Base-by-base conservation (phyloP, 1,140 invertebrate genomes). In the Drosophila simulans region DNA sequence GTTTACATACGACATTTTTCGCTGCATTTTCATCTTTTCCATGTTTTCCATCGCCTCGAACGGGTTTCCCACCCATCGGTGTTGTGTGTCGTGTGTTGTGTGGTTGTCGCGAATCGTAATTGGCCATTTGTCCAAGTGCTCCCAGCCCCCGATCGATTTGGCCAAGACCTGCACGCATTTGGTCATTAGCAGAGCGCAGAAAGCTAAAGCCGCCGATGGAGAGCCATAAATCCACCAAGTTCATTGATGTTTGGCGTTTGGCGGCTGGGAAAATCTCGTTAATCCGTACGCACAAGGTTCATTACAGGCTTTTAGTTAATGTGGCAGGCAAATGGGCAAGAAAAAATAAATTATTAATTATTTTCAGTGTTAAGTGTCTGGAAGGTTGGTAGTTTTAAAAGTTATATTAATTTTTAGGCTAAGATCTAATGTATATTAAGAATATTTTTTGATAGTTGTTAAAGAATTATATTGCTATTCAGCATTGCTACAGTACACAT, bases 1-100 rank as follows among this genome's bases (percentile, higher is more conserved):
- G 79, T 88, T 86, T 88, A 86, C 79, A 88, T 79, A 77, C 78
- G 74, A 65, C 78, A 86, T 78, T 66, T 86, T 71, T 46, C 39
- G 54, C 60, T 3, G 59, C 56, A 42, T 56, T 63, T 58, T 84
- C 77, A 79, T 79, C 60, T 66, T 79, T 84, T 76, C 48, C 52
- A 57, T 42, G 45, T 62, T 63, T 42, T 39, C 37, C 55, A 57
- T 31, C 55, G 40, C 31, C 42, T n/a, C 45, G 40, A 84, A 85
- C 82, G 39, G 63, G 82, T 81, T 85, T 81, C 54, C 51, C 59
- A 53, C 31, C 35, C 27, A 13, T 34, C 49, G 27, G n/a, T 11
- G 48, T 51, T 5, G 25, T 51, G 3, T 7, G 17, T n/a, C 13
- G n/a, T 17, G 17, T 4, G 25, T 34, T 34, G 48, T 34, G 3